Evolutionary conservation across 2,888 invertebrate genomes (phyloP).

Genomic region (Dicyrtomina minuta): DNA sequence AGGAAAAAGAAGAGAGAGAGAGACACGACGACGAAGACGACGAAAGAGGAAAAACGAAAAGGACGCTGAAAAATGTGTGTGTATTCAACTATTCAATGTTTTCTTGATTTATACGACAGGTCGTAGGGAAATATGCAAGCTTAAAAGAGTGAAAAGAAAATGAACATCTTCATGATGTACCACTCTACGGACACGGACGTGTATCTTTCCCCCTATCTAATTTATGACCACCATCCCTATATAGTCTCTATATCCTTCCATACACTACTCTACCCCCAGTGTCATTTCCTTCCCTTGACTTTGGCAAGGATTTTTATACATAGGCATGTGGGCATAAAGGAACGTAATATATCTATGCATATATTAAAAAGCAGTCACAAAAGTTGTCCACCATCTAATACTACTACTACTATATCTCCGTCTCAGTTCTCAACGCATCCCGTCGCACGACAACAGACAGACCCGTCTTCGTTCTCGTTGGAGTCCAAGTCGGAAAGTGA

Average conservation of each 20-base stretch:
- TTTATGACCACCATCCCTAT: conserved; percentile 39
- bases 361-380: too few relatives aligned
- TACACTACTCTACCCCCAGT: conserved; percentile 10
- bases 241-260: conserved; percentile 39
- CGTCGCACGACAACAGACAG: too few relatives aligned
- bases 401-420: too few relatives aligned
- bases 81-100: conserved; percentile 38
- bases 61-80: conserved; percentile 41
- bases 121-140: conserved; percentile 42
- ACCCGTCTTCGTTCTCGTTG: too few relatives aligned
- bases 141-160: conserved; percentile 48
- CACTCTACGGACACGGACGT: conserved; percentile 1
- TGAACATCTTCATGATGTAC: conserved; percentile 47
- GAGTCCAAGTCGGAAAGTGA: too few relatives aligned
- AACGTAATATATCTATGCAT: too few relatives aligned
- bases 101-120: conserved; percentile 46
- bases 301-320: too few relatives aligned
- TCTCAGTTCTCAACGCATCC: too few relatives aligned
- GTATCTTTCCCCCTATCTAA: conserved; percentile 27
- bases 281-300: neutral
- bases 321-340: too few relatives aligned
- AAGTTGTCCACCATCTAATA: too few relatives aligned
- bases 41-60: conserved; percentile 14
- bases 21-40: neutral
- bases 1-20: conserved; percentile 1